A percentile compares a stretch with the other conserved stretches of the same genome.
Conservation (phyloP, 2,113 vertebrate species). For the Chamaea fasciata region DNA sequence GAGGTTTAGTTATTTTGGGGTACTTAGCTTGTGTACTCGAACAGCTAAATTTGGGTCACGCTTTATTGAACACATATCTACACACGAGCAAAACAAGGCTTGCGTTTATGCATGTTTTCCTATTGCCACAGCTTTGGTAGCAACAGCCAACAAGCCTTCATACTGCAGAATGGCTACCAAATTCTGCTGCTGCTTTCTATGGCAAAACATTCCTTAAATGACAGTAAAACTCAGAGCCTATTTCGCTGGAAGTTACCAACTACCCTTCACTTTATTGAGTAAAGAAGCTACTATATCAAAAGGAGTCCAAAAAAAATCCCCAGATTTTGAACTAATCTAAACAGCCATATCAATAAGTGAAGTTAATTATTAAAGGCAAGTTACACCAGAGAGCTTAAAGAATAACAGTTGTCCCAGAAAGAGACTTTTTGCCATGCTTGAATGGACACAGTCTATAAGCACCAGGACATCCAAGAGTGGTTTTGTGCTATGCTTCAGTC, state of each 20-base stretch:
- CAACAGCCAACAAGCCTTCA: not conserved
- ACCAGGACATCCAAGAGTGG: not conserved
- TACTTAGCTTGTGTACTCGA: not conserved
- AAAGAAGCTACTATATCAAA: not conserved
- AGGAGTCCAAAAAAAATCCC: not conserved
- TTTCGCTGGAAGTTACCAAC: not conserved
- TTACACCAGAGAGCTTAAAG: not conserved
- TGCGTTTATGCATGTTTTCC: not conserved
- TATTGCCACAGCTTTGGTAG: not conserved
- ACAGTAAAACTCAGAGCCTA: not conserved
- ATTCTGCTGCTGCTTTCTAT: not conserved
- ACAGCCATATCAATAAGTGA: not conserved
- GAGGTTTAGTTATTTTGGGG: not conserved
- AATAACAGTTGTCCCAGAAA: not conserved
- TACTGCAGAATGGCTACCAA: not conserved
- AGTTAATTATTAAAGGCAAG: conserved; percentile 37
- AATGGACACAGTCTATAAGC: not conserved
- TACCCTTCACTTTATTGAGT: not conserved
- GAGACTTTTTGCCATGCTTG: not conserved
- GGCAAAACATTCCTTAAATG: not conserved
- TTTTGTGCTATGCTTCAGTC: not conserved
- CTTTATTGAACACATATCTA: not conserved
- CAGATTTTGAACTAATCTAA: not conserved
- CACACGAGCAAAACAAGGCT: not conserved
- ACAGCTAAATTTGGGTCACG: not conserved